A percentile compares a stretch with the other conserved stretches of the same genome.
Evolutionary conservation across 2,888 invertebrate species (phyloP).

Genomic region (Stenurella melanura): DNA sequence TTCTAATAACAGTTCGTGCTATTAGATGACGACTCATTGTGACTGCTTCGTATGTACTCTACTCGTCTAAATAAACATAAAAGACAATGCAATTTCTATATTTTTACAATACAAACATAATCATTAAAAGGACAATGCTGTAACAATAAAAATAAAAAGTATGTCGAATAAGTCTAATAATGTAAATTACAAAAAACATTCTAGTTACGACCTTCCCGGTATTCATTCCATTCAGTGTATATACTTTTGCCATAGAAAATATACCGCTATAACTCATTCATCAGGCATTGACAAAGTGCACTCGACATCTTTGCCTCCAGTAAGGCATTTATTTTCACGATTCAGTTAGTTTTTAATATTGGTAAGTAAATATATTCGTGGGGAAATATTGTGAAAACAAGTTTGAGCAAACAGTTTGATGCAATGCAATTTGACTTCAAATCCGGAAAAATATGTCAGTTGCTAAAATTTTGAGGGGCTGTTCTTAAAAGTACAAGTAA

Average conservation of each 20-base stretch:
- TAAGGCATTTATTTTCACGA: conserved; percentile 1
- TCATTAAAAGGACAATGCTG: not conserved
- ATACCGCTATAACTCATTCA: not conserved
- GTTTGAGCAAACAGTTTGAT: not conserved
- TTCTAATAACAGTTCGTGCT: not conserved
- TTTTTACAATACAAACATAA: not conserved
- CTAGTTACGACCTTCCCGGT: not conserved
- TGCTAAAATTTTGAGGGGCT: no score
- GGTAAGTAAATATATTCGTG: not conserved
- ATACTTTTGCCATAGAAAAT: not conserved
- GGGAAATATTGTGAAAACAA: not conserved
- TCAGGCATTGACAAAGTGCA: not conserved
- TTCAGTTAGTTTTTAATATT: not conserved
- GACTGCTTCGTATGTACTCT: not conserved
- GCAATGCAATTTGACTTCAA: no score
- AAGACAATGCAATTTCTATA: conserved; percentile 2
- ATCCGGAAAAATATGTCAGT: no score
- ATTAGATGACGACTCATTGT: not conserved
- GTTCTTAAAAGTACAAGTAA: no score
- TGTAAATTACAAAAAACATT: not conserved
- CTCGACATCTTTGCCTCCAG: not conserved
- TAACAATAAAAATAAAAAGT: not conserved
- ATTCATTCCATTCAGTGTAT: not conserved
- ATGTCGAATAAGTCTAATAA: not conserved
- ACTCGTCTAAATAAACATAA: not conserved